A percentile compares a stretch with the other conserved stretches of the same genome.
These are phyloP conservation scores for Nothocercus nigrocapillus DNA, from an alignment of 2,113 vertebrate species.

Conservation along the genomic window DNA sequence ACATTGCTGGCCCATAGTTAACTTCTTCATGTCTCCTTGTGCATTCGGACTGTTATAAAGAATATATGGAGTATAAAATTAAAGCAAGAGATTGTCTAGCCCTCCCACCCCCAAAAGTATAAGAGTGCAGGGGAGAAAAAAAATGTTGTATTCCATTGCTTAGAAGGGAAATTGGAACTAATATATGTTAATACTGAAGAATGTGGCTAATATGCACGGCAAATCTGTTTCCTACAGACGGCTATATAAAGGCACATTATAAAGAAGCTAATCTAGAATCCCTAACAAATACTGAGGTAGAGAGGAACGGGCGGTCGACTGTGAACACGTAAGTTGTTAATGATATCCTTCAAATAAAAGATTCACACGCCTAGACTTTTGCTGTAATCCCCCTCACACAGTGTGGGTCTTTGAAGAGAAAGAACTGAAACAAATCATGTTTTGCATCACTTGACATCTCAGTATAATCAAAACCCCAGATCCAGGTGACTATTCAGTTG, in stretches of 20 bases:
- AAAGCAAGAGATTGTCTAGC: neutral
- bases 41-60: neutral
- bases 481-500: neutral
- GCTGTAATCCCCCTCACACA: neutral
- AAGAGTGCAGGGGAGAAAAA: neutral
- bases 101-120: too few relatives aligned
- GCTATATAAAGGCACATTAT: neutral
- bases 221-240: neutral
- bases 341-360: conserved; percentile 12
- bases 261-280: neutral
- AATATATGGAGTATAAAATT: neutral
- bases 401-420: neutral
- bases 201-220: neutral
- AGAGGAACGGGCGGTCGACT: neutral
- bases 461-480: conserved; percentile 4
- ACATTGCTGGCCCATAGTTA: neutral
- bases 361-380: neutral
- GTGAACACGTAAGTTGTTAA: conserved; percentile 12
- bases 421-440: neutral
- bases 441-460: neutral
- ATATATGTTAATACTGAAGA: neutral
- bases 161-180: neutral
- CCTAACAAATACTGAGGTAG: neutral
- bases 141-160: neutral
- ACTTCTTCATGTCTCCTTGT: neutral